Base-by-base conservation (phyloP, 1,140 invertebrate genomes). In the Drosophila obscura region DNA sequence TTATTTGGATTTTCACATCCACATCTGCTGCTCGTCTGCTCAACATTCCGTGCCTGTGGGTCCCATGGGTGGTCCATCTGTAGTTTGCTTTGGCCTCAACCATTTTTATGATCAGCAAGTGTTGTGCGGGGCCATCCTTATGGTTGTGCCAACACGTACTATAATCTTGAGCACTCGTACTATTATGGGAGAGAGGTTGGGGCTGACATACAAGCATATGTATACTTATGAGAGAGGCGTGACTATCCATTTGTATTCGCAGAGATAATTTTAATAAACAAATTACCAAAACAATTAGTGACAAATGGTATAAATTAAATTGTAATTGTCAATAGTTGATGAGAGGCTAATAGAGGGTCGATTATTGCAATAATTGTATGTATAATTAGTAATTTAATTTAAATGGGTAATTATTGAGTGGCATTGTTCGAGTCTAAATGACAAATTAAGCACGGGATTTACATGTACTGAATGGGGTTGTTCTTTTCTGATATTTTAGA, bases 81-180 rank as follows among this genome's bases (percentile, higher is more conserved):
- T 13, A 39, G 35, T 26, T 67, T 4, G 35, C 8, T 7, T 8
- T 8, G 26, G 46, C 13, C 11, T 35, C 11, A 26, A n/a, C 60
- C 24, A 46, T 50, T 68, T 69, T 69, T 69, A 69, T 57, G 66
- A 69, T 69, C 66, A 48, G 44, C 64, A 69, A 57, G 31, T 68
- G 66, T 22, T 28, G 44, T 26, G 26, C 66, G 43, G 8, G 44
- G 11, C 41, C 51, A 49, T 43, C 43, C 50, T 49, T 57, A 69
- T 69, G 51, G 31, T 57, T 68, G 43, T 68, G 22, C 15, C 49
- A 68, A 35, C 66, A 68, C 64, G 66, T 57, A 41, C 44, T 49
- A n/a, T 43, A 50, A 69, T 69, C 51, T 22, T 51, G 35, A 51
- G 11, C 4, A 13, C 35, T 39, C 11, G 11, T 39, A 39, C 16